Evolutionary conservation across 2,888 invertebrate species (phyloP), one percentile per base, ranked within the genome.

Genomic region (Sthenelais limicola): DNA sequence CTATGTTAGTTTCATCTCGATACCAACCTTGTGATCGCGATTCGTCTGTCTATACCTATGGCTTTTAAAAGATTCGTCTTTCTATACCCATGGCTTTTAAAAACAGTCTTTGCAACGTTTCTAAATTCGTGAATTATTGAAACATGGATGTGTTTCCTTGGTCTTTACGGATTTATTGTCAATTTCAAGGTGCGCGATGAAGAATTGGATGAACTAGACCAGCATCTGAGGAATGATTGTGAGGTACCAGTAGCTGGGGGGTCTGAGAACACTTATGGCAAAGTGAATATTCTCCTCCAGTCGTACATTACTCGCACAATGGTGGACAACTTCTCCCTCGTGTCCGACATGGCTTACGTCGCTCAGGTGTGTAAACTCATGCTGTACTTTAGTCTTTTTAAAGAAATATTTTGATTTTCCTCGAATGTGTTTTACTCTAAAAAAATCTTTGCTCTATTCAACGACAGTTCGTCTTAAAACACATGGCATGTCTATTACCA

Each of bases 131-230:
- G n/a, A n/a, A n/a, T n/a, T n/a, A n/a, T n/a, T n/a, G n/a, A n/a
- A n/a, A n/a, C n/a, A 15, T 52, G 12, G 21, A 52, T 52, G 21
- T 43, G 48, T 48, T n/a, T 48, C 9, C 9, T 24, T 48, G 43
- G 15, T 21, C 48, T 35, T 35, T 21, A 21, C 18, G 5, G n/a
- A 7, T 62, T 49, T 74, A 33, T 35, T 49, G 12, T 43, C 9
- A 12, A 43, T 43, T 76, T 83, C 43, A 78, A 94, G 93, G 92
- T 97, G 0, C 91, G 99, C 68, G 98, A 98, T 84, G 98, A 99
- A 85, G 99, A 99, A 87, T 87, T 97, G 80, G 91, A 93, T 18
- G 98, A 99, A 86, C 88, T 99, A 69, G 96, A 97, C 86, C 90
- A 91, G 52, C 90, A 97, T 24, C 90, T 92, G 35, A 89, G 90